Evolutionary conservation across 2,797 vertebrate genomes (phyloP), one percentile per base, ranked within the genome.

Genomic region (Enteromius fasciolatus): DNA sequence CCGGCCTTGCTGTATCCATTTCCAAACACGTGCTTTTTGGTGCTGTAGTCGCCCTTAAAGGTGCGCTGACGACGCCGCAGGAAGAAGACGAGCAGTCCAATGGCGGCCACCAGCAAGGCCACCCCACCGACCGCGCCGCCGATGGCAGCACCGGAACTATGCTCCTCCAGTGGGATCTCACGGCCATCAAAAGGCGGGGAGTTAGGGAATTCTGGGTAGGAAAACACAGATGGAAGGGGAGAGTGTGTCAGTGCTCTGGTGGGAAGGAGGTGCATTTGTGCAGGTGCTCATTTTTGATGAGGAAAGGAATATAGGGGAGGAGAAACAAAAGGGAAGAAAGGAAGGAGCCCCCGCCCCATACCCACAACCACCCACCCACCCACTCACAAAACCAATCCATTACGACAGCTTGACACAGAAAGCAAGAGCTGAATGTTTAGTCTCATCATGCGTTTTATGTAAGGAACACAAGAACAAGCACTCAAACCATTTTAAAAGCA

Each of bases 1-100:
- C 94, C 92, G 0, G 97, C 97, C 85, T 98, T 99, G 94, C 96
- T 98, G 95, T 99, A 99, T 82, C 98, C 97, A 0, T 99, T 99
- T 52, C 98, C 98, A 0, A 97, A 99, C 73, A 98, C 97, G 0
- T 99, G 98, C 85, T 99, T 99, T 95, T 99, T 99, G 87, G 98
- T 99, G 95, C 95, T 99, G 96, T 99, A 99, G 95, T 99, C 98
- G 1, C 98, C 98, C 91, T 99, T 99, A 95, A 99, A 99, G 94
- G 97, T 99, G 93, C 97, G 97, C 84, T 97, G 97, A 85, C 97
- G 96, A 86, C 96, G 95, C 81, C 97, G 96, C 78, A 99, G 96
- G 86, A 97, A 95, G 86, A 96, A 84, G 92, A 98, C 95, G 84
- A 98, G 94, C 87, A 97, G 95, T 63, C 94, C 92, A 66, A 94